A percentile compares a stretch with the other conserved stretches of the same genome.
phyloP scores from a whole-genome alignment of 2,888 invertebrate genomes.

The Eristalis intricaria region DNA sequence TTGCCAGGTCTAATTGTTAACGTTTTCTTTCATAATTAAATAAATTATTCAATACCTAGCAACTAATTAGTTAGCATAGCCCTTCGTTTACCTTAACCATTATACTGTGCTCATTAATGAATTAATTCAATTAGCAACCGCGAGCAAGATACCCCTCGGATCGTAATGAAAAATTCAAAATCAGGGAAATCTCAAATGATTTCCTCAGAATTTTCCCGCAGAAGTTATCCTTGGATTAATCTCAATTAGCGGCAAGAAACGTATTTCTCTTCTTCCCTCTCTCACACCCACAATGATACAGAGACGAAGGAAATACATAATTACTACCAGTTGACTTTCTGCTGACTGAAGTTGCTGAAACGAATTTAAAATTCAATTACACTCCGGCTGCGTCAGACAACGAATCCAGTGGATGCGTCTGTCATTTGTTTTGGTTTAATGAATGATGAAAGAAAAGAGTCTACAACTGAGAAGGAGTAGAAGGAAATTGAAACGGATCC shows the following conservation, averaged over 20 bases:
- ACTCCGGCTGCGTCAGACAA: background rate
- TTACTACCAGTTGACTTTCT: background rate
- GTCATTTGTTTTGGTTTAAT: background rate
- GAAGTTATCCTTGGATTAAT: slow-evolving; percentile 27
- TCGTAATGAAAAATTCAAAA: slow-evolving; percentile 16
- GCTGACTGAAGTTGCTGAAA: slow-evolving; percentile 6
- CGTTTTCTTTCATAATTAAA: background rate
- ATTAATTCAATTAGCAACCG: background rate
- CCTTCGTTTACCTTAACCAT: background rate
- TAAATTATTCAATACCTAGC: background rate
- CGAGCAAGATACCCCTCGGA: background rate
- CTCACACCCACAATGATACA: background rate
- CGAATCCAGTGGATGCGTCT: background rate
- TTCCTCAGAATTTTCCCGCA: slow-evolving; percentile 1
- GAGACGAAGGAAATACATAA: background rate
- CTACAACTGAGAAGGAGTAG: background rate
- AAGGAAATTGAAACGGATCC: background rate
- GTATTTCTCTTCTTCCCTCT: background rate
- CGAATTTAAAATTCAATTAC: slow-evolving; percentile 15
- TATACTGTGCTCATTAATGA: background rate
- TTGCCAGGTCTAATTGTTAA: too few relatives aligned
- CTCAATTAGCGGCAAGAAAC: slow-evolving; percentile 10
- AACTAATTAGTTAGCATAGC: background rate
- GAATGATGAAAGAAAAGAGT: background rate
- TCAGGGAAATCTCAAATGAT: background rate